Evolutionary conservation across 2,797 vertebrate genomes (phyloP).

Genomic region (Eremophila alpestris): DNA sequence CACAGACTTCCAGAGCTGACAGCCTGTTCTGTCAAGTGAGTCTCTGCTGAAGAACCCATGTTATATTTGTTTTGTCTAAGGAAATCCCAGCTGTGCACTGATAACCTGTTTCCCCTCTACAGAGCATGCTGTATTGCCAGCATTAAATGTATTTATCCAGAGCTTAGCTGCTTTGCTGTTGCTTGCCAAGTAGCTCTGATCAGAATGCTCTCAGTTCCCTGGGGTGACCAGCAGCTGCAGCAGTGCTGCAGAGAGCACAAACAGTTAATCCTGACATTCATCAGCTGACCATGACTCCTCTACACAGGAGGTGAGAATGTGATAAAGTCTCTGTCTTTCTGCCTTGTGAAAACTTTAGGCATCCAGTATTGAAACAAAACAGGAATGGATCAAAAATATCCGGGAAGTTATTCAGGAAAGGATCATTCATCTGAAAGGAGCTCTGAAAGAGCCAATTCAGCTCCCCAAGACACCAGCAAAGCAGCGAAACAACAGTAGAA

Average conservation of each 20-base stretch:
- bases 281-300: neutral
- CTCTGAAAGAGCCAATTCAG: slow-evolving; percentile 95
- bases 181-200: neutral
- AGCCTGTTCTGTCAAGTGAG: neutral
- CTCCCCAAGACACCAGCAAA: slow-evolving; percentile 94
- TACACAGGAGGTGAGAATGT: neutral
- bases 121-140: neutral
- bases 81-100: slow-evolving; percentile 1
- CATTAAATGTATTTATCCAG: slow-evolving; percentile 10
- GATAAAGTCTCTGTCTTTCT: slow-evolving; percentile 10
- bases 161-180: slow-evolving; percentile 40
- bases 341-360: slow-evolving; percentile 77
- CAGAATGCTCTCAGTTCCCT: neutral
- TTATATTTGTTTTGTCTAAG: neutral
- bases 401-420: slow-evolving; percentile 98
- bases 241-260: neutral
- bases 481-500: slow-evolving; percentile 91
- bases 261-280: neutral
- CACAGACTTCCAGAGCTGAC: neutral
- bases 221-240: neutral
- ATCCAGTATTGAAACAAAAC: slow-evolving; percentile 93
- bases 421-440: slow-evolving; percentile 97
- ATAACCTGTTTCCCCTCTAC: slow-evolving; percentile 3
- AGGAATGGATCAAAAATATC: slow-evolving; percentile 99
- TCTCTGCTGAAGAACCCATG: neutral